Percentiles rank a stretch among this genome's conserved stretches.
phyloP scores from a whole-genome alignment of 2,113 vertebrate species.

The Tenrec ecaudatus region DNA sequence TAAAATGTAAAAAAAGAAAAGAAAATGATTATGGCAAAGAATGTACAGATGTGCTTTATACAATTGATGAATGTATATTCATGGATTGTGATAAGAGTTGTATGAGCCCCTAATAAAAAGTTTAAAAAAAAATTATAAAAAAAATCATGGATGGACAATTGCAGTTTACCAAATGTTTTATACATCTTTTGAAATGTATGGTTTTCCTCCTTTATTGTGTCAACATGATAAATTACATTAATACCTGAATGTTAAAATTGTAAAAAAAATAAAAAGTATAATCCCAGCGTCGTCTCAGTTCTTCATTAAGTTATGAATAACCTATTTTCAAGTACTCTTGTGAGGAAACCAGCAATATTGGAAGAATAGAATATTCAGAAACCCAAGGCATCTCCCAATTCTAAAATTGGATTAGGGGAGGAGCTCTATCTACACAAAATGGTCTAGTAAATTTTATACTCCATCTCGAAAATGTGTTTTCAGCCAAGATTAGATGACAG shows the following conservation, averaged over 20 bases:
- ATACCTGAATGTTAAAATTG: conserved; percentile 13
- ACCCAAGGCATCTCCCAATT: neutral
- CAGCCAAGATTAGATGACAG: neutral
- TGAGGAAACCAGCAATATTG: no score
- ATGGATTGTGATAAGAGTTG: no score
- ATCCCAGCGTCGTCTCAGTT: neutral
- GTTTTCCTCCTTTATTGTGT: conserved; percentile 37
- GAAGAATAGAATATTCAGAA: rapidly evolving
- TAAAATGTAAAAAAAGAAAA: no score
- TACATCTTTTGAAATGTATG: neutral
- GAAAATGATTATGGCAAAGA: no score
- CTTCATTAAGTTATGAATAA: neutral
- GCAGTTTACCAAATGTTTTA: neutral
- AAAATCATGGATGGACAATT: neutral
- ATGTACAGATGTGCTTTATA: no score
- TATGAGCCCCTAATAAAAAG: no score
- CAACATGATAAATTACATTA: conserved; percentile 37
- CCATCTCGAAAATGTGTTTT: neutral
- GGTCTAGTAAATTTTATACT: neutral
- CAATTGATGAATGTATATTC: no score
- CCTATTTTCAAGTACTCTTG: no score
- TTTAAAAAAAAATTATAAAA: no score
- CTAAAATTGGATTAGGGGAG: neutral
- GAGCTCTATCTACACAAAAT: rapidly evolving
- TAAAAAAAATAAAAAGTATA: neutral